phyloP scores from a whole-genome alignment of 1,140 invertebrate genomes.

The Leptinotarsa undecemlineata region DNA sequence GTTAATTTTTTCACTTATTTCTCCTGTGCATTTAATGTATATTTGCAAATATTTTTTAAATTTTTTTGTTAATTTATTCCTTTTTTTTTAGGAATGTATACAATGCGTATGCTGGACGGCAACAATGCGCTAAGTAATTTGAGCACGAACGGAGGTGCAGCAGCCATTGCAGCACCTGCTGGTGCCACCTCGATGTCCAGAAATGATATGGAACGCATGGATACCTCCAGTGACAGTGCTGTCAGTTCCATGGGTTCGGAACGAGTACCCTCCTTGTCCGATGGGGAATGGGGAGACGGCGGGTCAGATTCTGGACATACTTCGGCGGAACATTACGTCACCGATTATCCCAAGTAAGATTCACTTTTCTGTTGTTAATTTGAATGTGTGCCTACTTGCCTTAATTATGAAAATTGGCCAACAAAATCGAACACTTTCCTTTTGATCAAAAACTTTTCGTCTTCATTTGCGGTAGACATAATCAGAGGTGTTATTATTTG shows the following conservation, averaged over 20 bases:
- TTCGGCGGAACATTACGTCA: slow-evolving; percentile 63
- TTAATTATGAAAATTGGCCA: too few species aligned
- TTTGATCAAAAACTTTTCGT: too few species aligned
- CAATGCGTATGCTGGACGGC: slow-evolving; percentile 79
- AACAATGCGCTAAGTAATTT: slow-evolving; percentile 51
- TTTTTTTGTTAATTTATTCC: background rate
- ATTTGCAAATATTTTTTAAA: too few species aligned
- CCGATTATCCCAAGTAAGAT: slow-evolving; percentile 59
- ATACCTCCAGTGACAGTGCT: slow-evolving; percentile 83
- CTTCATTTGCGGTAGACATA: too few species aligned
- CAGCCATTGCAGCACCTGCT: slow-evolving; percentile 48
- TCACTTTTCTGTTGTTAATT: background rate
- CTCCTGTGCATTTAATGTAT: too few species aligned
- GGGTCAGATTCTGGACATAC: slow-evolving; percentile 81
- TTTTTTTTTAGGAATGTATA: slow-evolving; percentile 76
- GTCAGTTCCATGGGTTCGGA: slow-evolving; percentile 91
- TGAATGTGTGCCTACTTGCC: too few species aligned
- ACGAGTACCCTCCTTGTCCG: slow-evolving; percentile 81
- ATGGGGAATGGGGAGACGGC: slow-evolving; percentile 86
- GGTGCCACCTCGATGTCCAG: slow-evolving; percentile 54
- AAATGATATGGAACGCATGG: slow-evolving; percentile 67
- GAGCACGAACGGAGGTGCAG: slow-evolving; percentile 51
- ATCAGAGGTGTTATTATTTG: too few species aligned
- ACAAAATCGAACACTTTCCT: too few species aligned
- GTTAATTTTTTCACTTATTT: too few species aligned